Conservation (phyloP, 2,797 vertebrate genomes). For the Rhinogobio ventralis region DNA sequence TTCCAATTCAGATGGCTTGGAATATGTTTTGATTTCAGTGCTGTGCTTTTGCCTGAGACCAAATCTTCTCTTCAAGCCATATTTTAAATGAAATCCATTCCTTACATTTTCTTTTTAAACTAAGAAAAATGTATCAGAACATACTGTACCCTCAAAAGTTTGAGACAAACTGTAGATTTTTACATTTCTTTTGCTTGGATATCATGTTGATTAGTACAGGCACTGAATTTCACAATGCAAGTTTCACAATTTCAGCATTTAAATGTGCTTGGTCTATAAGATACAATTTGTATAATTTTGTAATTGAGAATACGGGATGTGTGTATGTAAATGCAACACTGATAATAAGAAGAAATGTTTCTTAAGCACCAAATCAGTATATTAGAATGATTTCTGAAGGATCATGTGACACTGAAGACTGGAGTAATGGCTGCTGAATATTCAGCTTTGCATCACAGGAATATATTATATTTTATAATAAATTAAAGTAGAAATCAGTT, state of each 20-base stretch:
- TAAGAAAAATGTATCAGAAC: not conserved
- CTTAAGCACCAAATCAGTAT: not conserved
- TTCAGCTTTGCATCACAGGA: not conserved
- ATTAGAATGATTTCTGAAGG: not conserved
- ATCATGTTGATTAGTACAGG: not conserved
- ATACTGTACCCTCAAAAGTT: not conserved
- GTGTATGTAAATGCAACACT: not conserved
- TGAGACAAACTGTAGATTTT: not conserved
- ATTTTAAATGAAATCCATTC: conserved; percentile 28
- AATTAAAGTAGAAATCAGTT: not conserved
- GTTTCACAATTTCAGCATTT: not conserved
- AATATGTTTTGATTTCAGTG: conserved; percentile 54
- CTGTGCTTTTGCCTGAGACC: conserved; percentile 40
- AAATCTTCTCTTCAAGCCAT: conserved; percentile 9
- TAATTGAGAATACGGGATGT: not conserved
- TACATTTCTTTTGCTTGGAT: not conserved
- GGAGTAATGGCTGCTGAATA: not conserved
- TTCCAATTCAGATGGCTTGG: conserved; percentile 56
- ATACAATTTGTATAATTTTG: not conserved
- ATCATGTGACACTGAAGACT: not conserved
- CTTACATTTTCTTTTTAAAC: not conserved
- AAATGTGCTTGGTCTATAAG: not conserved
- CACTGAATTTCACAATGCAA: not conserved
- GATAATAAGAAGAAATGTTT: not conserved
- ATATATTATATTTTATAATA: not conserved